Conservation (phyloP, 2,888 invertebrate species). For the Trisateles emortualis region DNA sequence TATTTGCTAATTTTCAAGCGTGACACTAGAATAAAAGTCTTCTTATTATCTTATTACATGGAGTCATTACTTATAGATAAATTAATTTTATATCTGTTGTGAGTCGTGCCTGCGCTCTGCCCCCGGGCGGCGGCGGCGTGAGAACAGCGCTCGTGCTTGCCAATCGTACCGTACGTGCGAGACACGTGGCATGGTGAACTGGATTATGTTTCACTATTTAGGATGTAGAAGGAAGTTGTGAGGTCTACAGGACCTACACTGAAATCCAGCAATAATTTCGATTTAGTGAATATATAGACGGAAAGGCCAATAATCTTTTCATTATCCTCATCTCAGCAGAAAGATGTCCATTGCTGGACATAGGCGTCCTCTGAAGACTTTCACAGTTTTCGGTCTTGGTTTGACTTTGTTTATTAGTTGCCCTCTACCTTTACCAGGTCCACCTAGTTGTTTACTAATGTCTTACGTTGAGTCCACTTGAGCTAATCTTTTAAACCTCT, state of each 20-base stretch:
- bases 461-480: too few species aligned
- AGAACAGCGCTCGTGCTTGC: slow-evolving; percentile 68
- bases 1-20: neutral
- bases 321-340: too few species aligned
- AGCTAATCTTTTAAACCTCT: too few species aligned
- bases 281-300: too few species aligned
- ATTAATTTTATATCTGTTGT: slow-evolving; percentile 83
- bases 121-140: slow-evolving; percentile 84
- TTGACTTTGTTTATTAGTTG: too few species aligned
- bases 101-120: slow-evolving; percentile 80
- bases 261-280: too few species aligned
- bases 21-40: slow-evolving; percentile 23
- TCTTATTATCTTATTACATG: slow-evolving; percentile 44
- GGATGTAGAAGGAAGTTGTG: slow-evolving; percentile 9
- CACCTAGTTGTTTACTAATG: too few species aligned
- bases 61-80: slow-evolving; percentile 80
- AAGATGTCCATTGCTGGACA: too few species aligned
- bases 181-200: slow-evolving; percentile 52
- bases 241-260: neutral
- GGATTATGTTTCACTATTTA: slow-evolving; percentile 37
- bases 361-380: too few species aligned
- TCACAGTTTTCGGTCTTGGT: too few species aligned
- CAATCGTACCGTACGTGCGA: slow-evolving; percentile 49
- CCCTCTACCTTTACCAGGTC: too few species aligned
- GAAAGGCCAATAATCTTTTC: too few species aligned